Evolutionary conservation across 2,888 invertebrate genomes (phyloP).

Genomic region (Litoditis marina): DNA sequence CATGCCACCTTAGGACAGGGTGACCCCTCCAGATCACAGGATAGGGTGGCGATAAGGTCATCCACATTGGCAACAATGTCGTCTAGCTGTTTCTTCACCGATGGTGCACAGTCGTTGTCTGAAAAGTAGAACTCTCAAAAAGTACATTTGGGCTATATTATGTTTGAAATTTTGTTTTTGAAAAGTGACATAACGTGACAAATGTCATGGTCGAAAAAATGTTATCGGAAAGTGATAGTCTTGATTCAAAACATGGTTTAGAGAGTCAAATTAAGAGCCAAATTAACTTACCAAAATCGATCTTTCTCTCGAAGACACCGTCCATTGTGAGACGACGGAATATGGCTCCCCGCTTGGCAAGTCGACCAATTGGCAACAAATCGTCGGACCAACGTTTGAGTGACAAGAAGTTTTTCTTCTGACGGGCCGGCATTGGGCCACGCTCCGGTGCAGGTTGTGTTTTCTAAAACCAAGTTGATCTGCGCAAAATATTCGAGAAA

Average conservation of each 20-base stretch:
- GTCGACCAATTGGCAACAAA: constrained; percentile 63
- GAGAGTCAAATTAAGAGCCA: background rate
- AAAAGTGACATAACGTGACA: too few relatives aligned
- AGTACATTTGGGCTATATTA: too few relatives aligned
- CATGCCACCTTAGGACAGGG: constrained; percentile 60
- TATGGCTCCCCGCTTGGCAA: constrained; percentile 64
- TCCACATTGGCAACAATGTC: constrained; percentile 61
- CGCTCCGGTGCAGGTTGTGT: constrained; percentile 39
- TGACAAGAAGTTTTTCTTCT: constrained; percentile 49
- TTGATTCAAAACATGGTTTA: too few relatives aligned
- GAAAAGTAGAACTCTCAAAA: background rate
- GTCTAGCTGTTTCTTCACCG: constrained; percentile 62
- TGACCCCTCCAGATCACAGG: constrained; percentile 61
- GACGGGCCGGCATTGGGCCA: constrained; percentile 48
- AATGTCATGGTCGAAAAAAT: too few relatives aligned
- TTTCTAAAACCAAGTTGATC: constrained; percentile 24
- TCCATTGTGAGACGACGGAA: constrained; percentile 63
- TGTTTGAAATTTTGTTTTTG: too few relatives aligned
- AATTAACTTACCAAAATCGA: constrained; percentile 62
- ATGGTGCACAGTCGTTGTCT: constrained; percentile 52
- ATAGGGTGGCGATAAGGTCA: constrained; percentile 59
- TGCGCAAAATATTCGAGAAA: too few relatives aligned
- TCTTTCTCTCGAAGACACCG: constrained; percentile 63
- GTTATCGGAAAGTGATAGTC: too few relatives aligned
- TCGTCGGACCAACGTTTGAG: constrained; percentile 55